Percentiles rank a stretch among this genome's conserved stretches.
These are phyloP conservation scores for Tinea semifulvella DNA, from an alignment of 2,888 invertebrate species.

Conservation along the genomic window DNA sequence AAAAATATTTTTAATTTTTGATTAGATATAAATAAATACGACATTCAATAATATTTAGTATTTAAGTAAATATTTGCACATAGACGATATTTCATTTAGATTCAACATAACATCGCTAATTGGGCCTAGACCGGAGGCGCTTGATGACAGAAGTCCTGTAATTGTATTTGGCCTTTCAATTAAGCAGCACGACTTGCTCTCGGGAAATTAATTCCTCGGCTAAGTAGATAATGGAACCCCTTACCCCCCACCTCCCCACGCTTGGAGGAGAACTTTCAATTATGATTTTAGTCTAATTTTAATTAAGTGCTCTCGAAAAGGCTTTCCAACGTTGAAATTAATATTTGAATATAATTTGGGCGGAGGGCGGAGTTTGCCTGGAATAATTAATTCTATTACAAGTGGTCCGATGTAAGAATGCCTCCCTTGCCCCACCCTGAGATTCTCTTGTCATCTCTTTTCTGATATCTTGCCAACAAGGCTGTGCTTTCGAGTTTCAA, in stretches of 20 bases:
- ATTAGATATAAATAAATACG: no score
- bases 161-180: constrained; percentile 46
- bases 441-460: constrained; percentile 2
- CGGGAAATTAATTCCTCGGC: constrained; percentile 57
- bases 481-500: no score
- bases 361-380: constrained; percentile 62
- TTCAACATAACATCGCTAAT: no score
- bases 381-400: constrained; percentile 65
- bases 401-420: constrained; percentile 24
- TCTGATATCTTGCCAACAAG: no score
- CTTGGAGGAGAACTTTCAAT: constrained; percentile 67
- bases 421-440: constrained; percentile 5
- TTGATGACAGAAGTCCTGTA: constrained; percentile 30
- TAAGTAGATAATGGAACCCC: constrained; percentile 63
- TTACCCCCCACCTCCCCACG: constrained; percentile 53
- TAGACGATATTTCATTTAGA: no score
- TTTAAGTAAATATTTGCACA: no score
- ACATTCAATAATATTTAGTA: no score
- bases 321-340: constrained; percentile 65
- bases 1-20: no score
- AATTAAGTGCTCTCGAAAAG: constrained; percentile 66
- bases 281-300: constrained; percentile 67
- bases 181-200: constrained; percentile 37
- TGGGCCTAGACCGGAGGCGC: no score
- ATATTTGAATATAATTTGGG: constrained; percentile 68